phyloP scores from a whole-genome alignment of 2,113 vertebrate genomes.

The Labeo catla region DNA sequence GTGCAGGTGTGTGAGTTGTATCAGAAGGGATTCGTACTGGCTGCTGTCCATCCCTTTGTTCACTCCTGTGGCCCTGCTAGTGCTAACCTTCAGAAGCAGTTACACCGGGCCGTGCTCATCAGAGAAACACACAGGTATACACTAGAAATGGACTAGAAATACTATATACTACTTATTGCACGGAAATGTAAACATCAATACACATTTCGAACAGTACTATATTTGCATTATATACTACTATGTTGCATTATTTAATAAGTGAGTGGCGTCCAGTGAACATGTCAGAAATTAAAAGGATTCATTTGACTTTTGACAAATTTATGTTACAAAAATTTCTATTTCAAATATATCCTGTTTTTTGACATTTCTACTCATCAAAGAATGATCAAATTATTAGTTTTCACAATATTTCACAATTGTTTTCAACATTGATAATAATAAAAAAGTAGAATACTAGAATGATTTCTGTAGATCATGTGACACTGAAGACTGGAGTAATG shows the following conservation, averaged over 20 bases:
- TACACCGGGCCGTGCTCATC: slow-evolving; percentile 92
- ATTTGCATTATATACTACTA: not conserved
- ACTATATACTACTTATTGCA: not conserved
- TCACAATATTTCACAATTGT: not conserved
- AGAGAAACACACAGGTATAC: slow-evolving; percentile 85
- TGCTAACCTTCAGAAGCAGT: slow-evolving; percentile 85
- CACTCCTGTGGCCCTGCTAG: slow-evolving; percentile 82
- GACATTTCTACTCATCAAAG: not conserved
- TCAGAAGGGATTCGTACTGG: slow-evolving; percentile 89
- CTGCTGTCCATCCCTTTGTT: slow-evolving; percentile 90
- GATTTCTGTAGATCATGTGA: not conserved
- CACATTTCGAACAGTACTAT: not conserved
- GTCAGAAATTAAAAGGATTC: not conserved
- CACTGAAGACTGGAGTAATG: not conserved
- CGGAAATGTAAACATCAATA: not conserved
- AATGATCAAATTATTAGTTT: not conserved
- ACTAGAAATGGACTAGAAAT: not conserved
- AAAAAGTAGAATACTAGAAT: not conserved
- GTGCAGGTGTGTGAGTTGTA: slow-evolving; percentile 90
- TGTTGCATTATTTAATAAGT: not conserved
- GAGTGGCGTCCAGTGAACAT: not conserved
- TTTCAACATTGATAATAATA: not conserved
- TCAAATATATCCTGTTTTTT: no score
- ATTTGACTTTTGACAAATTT: not conserved
- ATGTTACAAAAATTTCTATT: not conserved